phyloP scores from a whole-genome alignment of 2,797 vertebrate genomes.

The Eremophila alpestris region DNA sequence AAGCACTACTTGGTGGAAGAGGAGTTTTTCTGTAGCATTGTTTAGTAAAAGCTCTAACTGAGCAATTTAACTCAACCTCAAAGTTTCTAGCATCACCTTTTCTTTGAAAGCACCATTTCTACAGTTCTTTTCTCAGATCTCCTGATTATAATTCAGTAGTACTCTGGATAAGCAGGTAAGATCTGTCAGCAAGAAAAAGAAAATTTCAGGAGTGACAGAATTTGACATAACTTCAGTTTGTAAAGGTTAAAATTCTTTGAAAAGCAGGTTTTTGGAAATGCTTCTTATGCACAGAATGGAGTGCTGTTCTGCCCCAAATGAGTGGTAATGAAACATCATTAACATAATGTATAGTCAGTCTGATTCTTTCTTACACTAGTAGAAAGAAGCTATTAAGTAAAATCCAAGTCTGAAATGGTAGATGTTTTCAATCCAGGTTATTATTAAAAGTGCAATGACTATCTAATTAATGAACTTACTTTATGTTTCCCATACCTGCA shows the following conservation, averaged over 20 bases:
- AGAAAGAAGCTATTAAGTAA: background rate
- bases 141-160: background rate
- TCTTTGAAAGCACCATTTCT: background rate
- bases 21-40: background rate
- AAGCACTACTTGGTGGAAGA: background rate
- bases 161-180: background rate
- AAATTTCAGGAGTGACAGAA: background rate
- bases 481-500: background rate
- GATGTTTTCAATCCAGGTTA: background rate
- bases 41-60: background rate
- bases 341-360: background rate
- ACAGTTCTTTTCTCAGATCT: background rate
- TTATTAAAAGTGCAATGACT: background rate
- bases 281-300: background rate
- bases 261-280: background rate
- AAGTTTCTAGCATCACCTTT: background rate
- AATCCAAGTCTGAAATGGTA: background rate
- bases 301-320: background rate
- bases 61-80: background rate
- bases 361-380: background rate
- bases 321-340: background rate
- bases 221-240: background rate
- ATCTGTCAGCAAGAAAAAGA: background rate
- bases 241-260: slow-evolving; percentile 6
- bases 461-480: background rate